Percentiles rank a stretch among this genome's conserved stretches.
Conservation (phyloP, 2,113 vertebrate genomes). For the Megalops atlanticus region DNA sequence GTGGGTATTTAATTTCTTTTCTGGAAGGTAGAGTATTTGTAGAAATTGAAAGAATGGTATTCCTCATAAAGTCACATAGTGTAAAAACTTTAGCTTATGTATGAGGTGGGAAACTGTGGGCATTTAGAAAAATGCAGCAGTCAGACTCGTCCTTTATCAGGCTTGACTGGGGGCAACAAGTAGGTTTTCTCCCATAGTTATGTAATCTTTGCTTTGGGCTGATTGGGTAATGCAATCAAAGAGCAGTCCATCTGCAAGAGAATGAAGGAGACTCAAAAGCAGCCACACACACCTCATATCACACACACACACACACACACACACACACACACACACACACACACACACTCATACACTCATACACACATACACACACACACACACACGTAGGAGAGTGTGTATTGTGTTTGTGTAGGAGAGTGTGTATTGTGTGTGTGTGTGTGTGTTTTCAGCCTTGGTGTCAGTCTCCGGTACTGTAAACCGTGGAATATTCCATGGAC, state of each 20-base stretch:
- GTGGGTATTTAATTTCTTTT: too few species aligned
- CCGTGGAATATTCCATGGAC: constrained; percentile 62
- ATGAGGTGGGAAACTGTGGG: too few species aligned
- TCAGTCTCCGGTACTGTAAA: constrained; percentile 56
- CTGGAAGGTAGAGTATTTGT: too few species aligned
- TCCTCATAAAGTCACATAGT: too few species aligned
- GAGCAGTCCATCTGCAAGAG: not conserved
- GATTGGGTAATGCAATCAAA: not conserved
- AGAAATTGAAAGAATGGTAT: too few species aligned
- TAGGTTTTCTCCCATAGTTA: too few species aligned
- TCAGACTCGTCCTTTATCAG: not conserved
- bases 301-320: too few species aligned
- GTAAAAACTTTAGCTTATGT: too few species aligned
- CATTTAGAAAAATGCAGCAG: not conserved
- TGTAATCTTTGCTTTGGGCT: not conserved
- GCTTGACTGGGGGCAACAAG: not conserved
- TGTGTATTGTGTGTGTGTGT: not conserved
- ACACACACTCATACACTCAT: not conserved
- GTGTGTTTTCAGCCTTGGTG: constrained; percentile 52
- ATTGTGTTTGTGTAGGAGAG: not conserved
- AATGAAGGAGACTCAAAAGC: not conserved
- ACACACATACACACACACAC: constrained; percentile 12
- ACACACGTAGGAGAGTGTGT: too few species aligned
- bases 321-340: too few species aligned
- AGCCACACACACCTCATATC: too few species aligned